Percentiles rank a stretch among this genome's conserved stretches.
Conservation (phyloP, 1,140 invertebrate species). For the Myzus persicae region DNA sequence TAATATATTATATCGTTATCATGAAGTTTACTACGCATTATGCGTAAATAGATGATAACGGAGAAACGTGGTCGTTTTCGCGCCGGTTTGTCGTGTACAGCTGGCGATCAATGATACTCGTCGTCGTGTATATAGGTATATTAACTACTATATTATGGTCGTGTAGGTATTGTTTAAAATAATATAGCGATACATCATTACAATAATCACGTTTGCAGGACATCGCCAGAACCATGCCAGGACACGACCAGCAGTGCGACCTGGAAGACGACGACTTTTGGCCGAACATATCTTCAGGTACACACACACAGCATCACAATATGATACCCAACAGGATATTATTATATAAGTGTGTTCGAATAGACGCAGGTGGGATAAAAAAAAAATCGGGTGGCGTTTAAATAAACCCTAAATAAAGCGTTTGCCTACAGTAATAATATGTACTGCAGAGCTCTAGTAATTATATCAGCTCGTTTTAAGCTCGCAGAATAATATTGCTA, state of each 20-base stretch:
- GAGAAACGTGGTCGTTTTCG: not conserved
- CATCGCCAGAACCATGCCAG: slow-evolving; percentile 19
- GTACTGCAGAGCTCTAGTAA: not conserved
- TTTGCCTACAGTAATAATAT: too few species aligned
- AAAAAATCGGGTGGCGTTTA: not conserved
- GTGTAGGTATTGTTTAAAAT: not conserved
- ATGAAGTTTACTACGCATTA: not conserved
- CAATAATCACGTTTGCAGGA: slow-evolving; percentile 42
- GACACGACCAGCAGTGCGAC: slow-evolving; percentile 32
- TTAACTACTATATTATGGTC: too few species aligned
- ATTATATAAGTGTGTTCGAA: not conserved
- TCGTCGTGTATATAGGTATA: not conserved
- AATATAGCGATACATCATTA: not conserved
- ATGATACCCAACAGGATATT: not conserved
- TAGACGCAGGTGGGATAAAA: not conserved
- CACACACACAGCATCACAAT: not conserved
- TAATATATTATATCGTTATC: not conserved
- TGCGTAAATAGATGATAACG: not conserved
- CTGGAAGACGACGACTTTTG: slow-evolving; percentile 45
- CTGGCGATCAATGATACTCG: not conserved
- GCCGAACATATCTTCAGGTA: slow-evolving; percentile 57
- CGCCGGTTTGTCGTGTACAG: not conserved
- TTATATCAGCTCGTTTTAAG: not conserved
- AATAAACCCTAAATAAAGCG: not conserved
- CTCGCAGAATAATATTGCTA: too few species aligned